Conservation (phyloP, 2,888 invertebrate genomes). For the Papilio demoleus region DNA sequence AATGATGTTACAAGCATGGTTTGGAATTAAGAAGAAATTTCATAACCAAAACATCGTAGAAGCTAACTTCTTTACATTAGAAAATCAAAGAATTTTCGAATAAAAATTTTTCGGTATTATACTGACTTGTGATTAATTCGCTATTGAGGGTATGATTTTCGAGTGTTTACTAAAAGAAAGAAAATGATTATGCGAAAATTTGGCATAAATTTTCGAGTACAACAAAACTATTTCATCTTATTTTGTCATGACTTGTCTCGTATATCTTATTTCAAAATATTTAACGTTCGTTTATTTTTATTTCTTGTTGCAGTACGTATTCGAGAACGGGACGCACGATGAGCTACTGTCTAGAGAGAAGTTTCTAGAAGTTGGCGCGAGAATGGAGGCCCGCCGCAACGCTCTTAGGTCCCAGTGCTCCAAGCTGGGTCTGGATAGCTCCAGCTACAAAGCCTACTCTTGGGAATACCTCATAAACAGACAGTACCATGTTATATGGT, state of each 20-base stretch:
- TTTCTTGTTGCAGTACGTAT: slow-evolving; percentile 75
- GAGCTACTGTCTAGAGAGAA: slow-evolving; percentile 75
- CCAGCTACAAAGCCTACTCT: slow-evolving; percentile 88
- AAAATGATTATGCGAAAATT: background rate
- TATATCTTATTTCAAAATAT: background rate
- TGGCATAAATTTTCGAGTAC: background rate
- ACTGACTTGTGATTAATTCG: no score
- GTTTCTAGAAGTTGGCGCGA: slow-evolving; percentile 83
- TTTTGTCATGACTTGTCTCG: background rate
- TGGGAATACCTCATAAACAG: slow-evolving; percentile 94
- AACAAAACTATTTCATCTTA: background rate
- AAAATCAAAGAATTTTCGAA: no score
- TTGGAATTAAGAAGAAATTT: no score
- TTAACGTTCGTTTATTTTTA: background rate
- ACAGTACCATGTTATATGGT: slow-evolving; percentile 92
- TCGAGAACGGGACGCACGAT: slow-evolving; percentile 74
- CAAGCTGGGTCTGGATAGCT: slow-evolving; percentile 84
- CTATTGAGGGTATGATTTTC: no score
- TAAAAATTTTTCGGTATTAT: no score
- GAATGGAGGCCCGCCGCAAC: slow-evolving; percentile 84
- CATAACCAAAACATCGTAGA: no score
- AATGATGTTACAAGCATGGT: no score
- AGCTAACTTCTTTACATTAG: no score
- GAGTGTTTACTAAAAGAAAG: background rate
- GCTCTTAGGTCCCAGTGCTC: slow-evolving; percentile 85